phyloP scores from a whole-genome alignment of 2,113 vertebrate species.

The Vulpes lagopus region DNA sequence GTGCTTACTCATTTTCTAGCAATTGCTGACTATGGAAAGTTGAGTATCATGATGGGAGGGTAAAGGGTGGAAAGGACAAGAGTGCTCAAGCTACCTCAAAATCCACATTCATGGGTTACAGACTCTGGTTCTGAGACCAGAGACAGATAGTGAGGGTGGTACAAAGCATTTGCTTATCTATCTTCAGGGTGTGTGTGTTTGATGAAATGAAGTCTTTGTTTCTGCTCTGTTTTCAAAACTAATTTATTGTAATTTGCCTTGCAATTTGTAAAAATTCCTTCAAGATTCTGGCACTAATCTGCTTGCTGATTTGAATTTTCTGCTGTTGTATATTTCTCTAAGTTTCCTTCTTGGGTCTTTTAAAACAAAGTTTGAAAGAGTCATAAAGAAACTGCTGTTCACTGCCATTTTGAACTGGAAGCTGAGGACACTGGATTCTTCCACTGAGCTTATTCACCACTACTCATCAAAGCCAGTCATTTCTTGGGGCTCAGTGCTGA shows the following conservation, averaged over 20 bases:
- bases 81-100: background rate
- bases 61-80: background rate
- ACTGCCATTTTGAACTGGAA: conserved; percentile 28
- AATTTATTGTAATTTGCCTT: background rate
- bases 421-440: background rate
- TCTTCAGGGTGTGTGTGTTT: background rate
- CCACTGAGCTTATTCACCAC: background rate
- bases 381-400: background rate
- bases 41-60: background rate
- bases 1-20: background rate
- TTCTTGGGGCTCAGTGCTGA: background rate
- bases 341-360: background rate
- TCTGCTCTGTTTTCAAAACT: background rate
- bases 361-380: background rate
- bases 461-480: background rate
- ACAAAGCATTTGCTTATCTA: background rate
- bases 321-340: background rate
- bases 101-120: background rate
- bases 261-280: background rate
- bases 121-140: background rate
- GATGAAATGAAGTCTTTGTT: background rate
- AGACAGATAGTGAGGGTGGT: background rate
- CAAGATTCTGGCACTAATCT: background rate
- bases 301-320: background rate
- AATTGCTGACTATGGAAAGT: background rate